A percentile compares a stretch with the other conserved stretches of the same genome.
These are phyloP conservation scores for Macrobrachium rosenbergii DNA, from an alignment of 1,140 invertebrate species.

Conservation along the genomic window DNA sequence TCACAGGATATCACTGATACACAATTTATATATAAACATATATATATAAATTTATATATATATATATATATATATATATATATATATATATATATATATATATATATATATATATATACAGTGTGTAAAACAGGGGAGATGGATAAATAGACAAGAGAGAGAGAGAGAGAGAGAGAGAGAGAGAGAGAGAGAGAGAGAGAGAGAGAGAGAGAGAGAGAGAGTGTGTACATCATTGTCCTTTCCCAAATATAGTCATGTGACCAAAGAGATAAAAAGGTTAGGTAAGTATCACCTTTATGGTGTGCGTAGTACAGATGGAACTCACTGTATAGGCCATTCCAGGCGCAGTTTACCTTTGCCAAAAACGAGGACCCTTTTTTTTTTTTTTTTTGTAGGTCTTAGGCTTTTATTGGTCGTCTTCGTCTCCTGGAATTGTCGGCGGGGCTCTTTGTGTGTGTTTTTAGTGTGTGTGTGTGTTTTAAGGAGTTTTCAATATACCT, in stretches of 20 bases:
- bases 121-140: too few relatives aligned
- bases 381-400: too few relatives aligned
- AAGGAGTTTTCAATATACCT: too few relatives aligned
- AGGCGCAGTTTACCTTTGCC: too few relatives aligned
- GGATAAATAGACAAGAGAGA: background rate
- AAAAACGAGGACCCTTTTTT: too few relatives aligned
- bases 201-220: slow-evolving; percentile 28
- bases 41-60: too few relatives aligned
- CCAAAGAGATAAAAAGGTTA: background rate
- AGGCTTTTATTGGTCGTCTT: too few relatives aligned
- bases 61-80: background rate
- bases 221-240: background rate
- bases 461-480: too few relatives aligned
- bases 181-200: slow-evolving; percentile 19
- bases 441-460: too few relatives aligned
- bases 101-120: background rate
- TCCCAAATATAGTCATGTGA: background rate
- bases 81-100: background rate
- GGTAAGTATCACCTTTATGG: background rate
- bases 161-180: slow-evolving; percentile 31
- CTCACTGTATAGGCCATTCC: background rate
- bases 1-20: too few relatives aligned
- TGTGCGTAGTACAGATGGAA: background rate
- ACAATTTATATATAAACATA: too few relatives aligned
- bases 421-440: too few relatives aligned